Percentiles rank a stretch among this genome's conserved stretches.
phyloP scores from a whole-genome alignment of 2,888 invertebrate genomes.

The Rhogogaster chlorosoma region DNA sequence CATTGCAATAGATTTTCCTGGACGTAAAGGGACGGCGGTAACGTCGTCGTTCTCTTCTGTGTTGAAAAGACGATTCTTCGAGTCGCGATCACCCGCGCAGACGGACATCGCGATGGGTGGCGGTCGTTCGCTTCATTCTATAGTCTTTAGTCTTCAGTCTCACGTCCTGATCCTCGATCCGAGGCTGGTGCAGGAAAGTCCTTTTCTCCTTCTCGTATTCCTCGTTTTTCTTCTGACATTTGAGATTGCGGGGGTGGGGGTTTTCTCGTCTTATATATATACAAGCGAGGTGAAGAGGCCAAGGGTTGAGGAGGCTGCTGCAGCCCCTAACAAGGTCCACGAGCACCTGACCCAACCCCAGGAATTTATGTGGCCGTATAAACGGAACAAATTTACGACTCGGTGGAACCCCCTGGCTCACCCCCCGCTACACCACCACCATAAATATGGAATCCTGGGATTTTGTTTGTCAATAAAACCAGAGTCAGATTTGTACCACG shows the following conservation, averaged over 20 bases:
- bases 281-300: constrained; percentile 18
- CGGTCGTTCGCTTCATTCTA: constrained; percentile 37
- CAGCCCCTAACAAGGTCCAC: constrained; percentile 61
- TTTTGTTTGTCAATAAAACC: constrained; percentile 65
- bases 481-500: constrained; percentile 60
- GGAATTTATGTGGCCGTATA: constrained; percentile 66
- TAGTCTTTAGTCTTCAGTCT: not conserved
- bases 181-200: not conserved
- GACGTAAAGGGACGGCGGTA: not conserved
- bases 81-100: constrained; percentile 12
- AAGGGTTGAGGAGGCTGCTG: constrained; percentile 48
- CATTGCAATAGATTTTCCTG: constrained; percentile 35
- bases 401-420: not conserved
- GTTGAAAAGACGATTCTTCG: not conserved
- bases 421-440: constrained; percentile 47
- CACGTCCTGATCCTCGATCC: not conserved
- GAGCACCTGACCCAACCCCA: constrained; percentile 63
- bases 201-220: not conserved
- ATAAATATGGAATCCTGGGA: constrained; percentile 65
- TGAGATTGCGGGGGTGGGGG: not conserved
- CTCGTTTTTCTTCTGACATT: not conserved
- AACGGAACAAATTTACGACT: constrained; percentile 68
- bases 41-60: not conserved
- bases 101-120: constrained; percentile 45
- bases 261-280: not conserved